A percentile compares a stretch with the other conserved stretches of the same genome.
Conservation (phyloP, 2,888 invertebrate genomes). For the Timandra comae region DNA sequence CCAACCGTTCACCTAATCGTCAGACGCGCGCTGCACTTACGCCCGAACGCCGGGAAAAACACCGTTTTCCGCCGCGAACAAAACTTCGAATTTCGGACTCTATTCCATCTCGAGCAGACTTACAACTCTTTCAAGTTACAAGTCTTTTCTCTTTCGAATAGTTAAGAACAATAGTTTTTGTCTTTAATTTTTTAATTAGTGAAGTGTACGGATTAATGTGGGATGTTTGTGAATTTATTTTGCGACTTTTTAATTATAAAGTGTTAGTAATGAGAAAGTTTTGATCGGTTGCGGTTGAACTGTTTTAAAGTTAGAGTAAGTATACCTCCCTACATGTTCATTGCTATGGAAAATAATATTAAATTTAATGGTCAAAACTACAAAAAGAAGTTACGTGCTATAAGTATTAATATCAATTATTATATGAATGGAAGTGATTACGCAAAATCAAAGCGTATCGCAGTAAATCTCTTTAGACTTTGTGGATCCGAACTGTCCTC, state of each 20-base stretch:
- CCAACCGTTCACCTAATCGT: conserved; percentile 58
- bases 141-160: too few species aligned
- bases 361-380: too few species aligned
- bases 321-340: too few species aligned
- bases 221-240: conserved; percentile 64
- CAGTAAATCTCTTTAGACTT: conserved; percentile 62
- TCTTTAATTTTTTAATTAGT: conserved; percentile 22
- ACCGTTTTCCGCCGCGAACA: conserved; percentile 68
- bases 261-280: conserved; percentile 35
- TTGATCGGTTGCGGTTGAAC: conserved; percentile 37
- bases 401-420: too few species aligned
- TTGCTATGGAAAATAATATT: too few species aligned
- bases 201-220: conserved; percentile 44
- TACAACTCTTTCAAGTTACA: conserved; percentile 17
- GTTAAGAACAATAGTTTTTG: too few species aligned
- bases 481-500: conserved; percentile 61
- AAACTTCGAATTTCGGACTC: conserved; percentile 54
- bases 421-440: conserved; percentile 13
- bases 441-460: conserved; percentile 60
- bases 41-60: conserved; percentile 74
- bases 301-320: conserved; percentile 53
- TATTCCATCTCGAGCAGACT: conserved; percentile 12
- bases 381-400: too few species aligned
- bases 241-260: conserved; percentile 34
- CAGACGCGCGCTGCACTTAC: conserved; percentile 71